Evolutionary conservation across 2,888 invertebrate genomes (phyloP).

Genomic region (Orchestes rusci): DNA sequence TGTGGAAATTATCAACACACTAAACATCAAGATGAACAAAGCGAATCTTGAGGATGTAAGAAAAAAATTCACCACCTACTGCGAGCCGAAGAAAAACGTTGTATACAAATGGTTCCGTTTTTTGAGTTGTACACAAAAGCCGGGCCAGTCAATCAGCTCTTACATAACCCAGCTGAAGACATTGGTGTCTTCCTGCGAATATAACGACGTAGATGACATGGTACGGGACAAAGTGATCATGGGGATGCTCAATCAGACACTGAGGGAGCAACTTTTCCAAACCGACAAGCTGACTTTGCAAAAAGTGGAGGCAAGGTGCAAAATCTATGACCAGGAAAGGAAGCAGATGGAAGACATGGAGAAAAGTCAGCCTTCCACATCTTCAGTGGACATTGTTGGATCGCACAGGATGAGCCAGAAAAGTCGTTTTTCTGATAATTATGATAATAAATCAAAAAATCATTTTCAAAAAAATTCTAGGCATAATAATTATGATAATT

Average conservation of each 20-base stretch:
- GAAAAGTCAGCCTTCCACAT: not conserved
- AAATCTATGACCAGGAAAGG: not conserved
- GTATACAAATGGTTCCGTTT: not conserved
- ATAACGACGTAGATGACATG: not conserved
- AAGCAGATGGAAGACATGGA: conserved; percentile 6
- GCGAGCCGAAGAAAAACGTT: not conserved
- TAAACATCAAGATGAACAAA: not conserved
- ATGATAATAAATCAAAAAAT: not conserved
- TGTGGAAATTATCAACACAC: not conserved
- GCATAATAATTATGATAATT: too few species aligned
- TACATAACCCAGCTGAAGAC: not conserved
- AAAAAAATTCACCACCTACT: not conserved
- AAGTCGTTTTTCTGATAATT: not conserved
- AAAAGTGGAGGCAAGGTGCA: not conserved
- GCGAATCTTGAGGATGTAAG: conserved; percentile 1
- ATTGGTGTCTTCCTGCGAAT: not conserved
- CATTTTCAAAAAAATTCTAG: not conserved
- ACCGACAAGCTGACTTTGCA: not conserved
- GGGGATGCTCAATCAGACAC: not conserved
- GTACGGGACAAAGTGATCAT: not conserved
- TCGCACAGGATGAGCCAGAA: not conserved
- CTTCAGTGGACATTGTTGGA: not conserved
- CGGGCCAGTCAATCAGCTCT: conserved; percentile 28
- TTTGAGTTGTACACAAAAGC: not conserved
- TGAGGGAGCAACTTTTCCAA: not conserved